Percentiles rank a stretch among this genome's conserved stretches.
Evolutionary conservation across 1,140 invertebrate genomes (phyloP).

Genomic region (Megalonaias nervosa): DNA sequence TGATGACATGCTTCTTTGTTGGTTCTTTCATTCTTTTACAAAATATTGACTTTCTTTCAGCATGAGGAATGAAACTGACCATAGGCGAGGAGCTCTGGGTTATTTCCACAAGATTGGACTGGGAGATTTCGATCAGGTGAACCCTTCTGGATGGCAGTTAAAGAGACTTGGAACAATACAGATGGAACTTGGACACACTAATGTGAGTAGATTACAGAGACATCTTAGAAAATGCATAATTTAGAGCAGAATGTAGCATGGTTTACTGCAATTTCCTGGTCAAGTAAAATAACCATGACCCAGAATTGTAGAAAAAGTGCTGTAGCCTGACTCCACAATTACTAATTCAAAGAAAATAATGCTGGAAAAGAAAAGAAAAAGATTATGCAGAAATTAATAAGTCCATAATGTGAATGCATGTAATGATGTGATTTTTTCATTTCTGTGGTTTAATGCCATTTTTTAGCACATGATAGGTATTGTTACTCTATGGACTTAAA

Average conservation of each 20-base stretch:
- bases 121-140: constrained; percentile 9
- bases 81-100: constrained; percentile 11
- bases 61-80: constrained; percentile 13
- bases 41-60: constrained; percentile 12
- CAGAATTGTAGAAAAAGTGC: too few species aligned
- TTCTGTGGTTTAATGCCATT: not conserved
- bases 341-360: not conserved
- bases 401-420: too few species aligned
- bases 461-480: too few species aligned
- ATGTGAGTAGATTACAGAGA: constrained; percentile 16
- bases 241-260: not conserved
- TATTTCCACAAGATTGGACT: constrained; percentile 34
- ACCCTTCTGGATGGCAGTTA: constrained; percentile 7
- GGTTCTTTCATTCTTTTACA: too few species aligned
- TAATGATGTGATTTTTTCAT: not conserved
- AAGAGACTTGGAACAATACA: constrained; percentile 20
- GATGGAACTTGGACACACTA: constrained; percentile 23
- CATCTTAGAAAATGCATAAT: not conserved
- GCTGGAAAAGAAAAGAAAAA: not conserved
- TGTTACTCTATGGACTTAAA: too few species aligned
- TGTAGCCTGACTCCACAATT: too few species aligned
- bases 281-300: not conserved
- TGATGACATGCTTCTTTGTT: too few species aligned
- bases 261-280: too few species aligned
- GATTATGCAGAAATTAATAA: not conserved